These are phyloP conservation scores for Drosophila testacea DNA, from an alignment of 2,888 invertebrate species.

Conservation along the genomic window DNA sequence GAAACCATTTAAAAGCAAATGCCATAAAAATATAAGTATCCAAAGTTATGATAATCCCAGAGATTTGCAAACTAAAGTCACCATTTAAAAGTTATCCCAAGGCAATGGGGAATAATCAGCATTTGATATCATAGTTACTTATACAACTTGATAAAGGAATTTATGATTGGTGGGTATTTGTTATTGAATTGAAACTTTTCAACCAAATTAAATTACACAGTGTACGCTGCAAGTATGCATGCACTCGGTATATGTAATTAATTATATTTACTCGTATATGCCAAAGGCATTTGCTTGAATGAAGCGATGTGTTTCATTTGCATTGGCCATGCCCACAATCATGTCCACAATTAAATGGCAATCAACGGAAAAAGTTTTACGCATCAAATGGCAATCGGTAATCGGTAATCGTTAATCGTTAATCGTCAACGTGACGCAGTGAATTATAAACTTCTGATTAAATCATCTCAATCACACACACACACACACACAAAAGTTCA, in stretches of 20 bases:
- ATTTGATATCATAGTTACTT: not conserved
- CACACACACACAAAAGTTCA: not conserved
- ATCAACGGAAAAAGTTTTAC: conserved; percentile 36
- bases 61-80: not conserved
- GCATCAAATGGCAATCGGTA: conserved; percentile 23
- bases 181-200: conserved; percentile 1
- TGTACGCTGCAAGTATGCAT: not conserved
- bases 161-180: not conserved
- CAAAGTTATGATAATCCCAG: conserved; percentile 8
- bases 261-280: conserved; percentile 4
- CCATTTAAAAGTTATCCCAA: conserved; percentile 5
- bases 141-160: not conserved
- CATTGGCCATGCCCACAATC: conserved; percentile 37
- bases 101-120: not conserved
- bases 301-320: conserved; percentile 7
- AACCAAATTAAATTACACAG: not conserved
- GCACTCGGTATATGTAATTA: conserved; percentile 14
- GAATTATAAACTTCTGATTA: conserved; percentile 43
- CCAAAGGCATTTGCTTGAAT: not conserved
- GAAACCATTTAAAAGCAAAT: not conserved
- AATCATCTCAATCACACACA: conserved; percentile 43
- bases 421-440: conserved; percentile 21
- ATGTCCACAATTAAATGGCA: conserved; percentile 51
- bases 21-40: not conserved
- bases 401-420: conserved; percentile 23